Base-by-base conservation (phyloP, 2,888 invertebrate genomes). In the Sinelater perroti region DNA sequence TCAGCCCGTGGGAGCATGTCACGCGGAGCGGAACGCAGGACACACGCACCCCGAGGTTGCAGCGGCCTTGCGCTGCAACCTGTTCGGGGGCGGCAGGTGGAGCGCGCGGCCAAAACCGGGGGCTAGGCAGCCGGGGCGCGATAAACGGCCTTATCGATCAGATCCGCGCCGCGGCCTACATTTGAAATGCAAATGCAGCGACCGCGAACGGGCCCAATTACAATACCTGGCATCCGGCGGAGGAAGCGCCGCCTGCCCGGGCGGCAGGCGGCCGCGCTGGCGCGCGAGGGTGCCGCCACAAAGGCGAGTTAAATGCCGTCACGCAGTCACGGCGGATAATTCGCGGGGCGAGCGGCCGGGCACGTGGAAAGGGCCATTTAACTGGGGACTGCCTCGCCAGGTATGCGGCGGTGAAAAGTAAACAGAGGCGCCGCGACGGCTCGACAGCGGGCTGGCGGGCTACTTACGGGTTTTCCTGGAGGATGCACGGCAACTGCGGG, bases 131-230 rank as follows among this genome's bases (percentile, higher is more conserved):
- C 33, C 14, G 8, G 10, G 36, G 18, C 18, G 36, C 18, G 38
- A 38, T 21, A 21, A 21, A 38, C 38, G 24, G 38, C 20, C 24
- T 36, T 52, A 52, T 52, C 21, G 46, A 57, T 57, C 40, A 40
- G 33, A 31, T 46, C 31, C 20, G 11, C 18, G 13, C 13, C 31
- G 17, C 52, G 51, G 45, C 46, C 51, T 51, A 57, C 57, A 57
- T 57, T 57, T 33, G 44, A 52, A 56, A 45, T 57, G 44, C 57
- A 57, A 57, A 57, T 46, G 42, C 21, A 21, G 38, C n/a, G 21
- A 38, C 20, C 10, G 18, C 3, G 36, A 36, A 36, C 36, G 36
- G 24, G 49, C 28, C 35, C 24, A 49, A 49, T 49, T 49, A 49
- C 36, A 49, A 36, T 49, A 36, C 36, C 24, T 26, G 24, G 16